Evolutionary conservation across 2,797 vertebrate genomes (phyloP), one percentile per base, ranked within the genome.

Genomic region (Liparis tanakae): DNA sequence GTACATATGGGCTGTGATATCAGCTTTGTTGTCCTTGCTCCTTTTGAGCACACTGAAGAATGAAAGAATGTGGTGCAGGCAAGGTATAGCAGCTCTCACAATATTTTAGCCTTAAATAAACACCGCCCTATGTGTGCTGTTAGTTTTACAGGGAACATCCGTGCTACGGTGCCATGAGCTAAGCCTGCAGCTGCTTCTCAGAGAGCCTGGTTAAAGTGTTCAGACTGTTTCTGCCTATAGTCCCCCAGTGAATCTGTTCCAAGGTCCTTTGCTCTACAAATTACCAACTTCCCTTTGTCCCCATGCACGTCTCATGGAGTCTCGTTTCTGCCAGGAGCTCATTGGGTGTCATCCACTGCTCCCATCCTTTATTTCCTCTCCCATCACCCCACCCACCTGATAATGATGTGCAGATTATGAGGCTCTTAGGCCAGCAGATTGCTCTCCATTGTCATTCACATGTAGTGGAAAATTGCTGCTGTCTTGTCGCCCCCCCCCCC

Each of bases 321-420:
- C 85, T 88, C 75, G 76, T 66, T 74, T 81, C 84, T 70, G 78
- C 82, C 59, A 78, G 80, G 69, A 70, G 59, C 79, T 88, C 81
- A 76, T 88, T 88, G 80, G 67, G 54, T 88, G 80, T 82, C 83
- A 83, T 84, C n/a, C n/a, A n/a, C n/a, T n/a, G 72, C 76, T 79
- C 73, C 76, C 77, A 76, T 61, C 70, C 48, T 80, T 81, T 84
- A 73, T 84, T 85, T 85, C 79, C 67, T 81, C 75, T 78, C 72
- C 53, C 75, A 67, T 76, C 74, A 55, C 61, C 80, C 77, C 15
- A 6, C 83, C 80, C 79, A 78, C 81, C 86, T 78, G 79, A 87
- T 93, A 94, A 94, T 93, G 91, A 93, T 91, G 91, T 89, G 89
- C 91, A 90, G 91, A 94, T 94, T 91, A 94, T 91, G 89, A 93